Base-by-base conservation (phyloP, 2,888 invertebrate species). In the Anaspis maculata region DNA sequence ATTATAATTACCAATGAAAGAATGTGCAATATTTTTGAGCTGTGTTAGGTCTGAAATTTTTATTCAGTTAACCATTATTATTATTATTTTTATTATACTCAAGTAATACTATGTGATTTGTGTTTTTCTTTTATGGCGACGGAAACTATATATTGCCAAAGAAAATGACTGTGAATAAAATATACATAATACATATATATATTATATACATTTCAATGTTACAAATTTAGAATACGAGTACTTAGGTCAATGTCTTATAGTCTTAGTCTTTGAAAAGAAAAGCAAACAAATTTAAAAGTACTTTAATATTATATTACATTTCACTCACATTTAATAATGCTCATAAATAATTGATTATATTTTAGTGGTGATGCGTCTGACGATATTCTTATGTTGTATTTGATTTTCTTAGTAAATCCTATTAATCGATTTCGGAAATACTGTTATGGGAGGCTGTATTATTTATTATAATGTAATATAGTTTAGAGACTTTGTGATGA, bases 151-250 rank as follows among this genome's bases (percentile, higher is more conserved):
- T 58, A 52, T 59, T 61, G 62, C 62, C 62, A 63, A 63, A 62
- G 55, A 58, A 56, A 45, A 62, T 62, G 63, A 63, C 62, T 63
- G 63, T 62, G 62, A 62, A 62, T 60, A 57, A 57, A 59, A 53
- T 58, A 57, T 50, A 51, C 51, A 53, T 51, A 54, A n/a, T n/a
- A n/a, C n/a, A n/a, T 45, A 45, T 52, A 52, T 54, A 56, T 55
- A 51, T 52, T 54, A 54, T 55, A 57, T 53, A 57, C 54, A 54
- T 54, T 56, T 59, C 52, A 56, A 55, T 56, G 57, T 57, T 58
- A 53, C 32, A 30, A 36, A 52, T 46, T 51, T 52, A 51, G 54
- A 48, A 50, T 46, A 45, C 39, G 53, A 53, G 49, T 41, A 42
- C 35, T 51, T 54, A 55, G 53, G 45, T 55, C 41, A 49, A 51